Base-by-base conservation (phyloP, 35 echinoderm and acorn worm genomes). In the Lytechinus pictus region DNA sequence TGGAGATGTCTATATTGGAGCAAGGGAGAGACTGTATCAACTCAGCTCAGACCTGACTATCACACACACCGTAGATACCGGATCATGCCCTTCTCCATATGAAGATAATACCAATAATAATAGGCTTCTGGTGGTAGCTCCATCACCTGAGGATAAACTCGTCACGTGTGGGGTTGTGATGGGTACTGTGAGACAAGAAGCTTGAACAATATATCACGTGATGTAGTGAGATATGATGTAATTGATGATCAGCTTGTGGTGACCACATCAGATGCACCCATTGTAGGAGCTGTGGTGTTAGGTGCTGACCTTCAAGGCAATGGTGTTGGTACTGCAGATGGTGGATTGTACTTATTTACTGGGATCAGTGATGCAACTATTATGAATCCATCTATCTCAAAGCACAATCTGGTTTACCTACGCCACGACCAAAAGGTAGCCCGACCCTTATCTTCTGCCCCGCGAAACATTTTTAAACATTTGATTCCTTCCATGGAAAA, bases 1-100 rank as follows among this genome's bases (percentile, higher is more conserved):
- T 8, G 89, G 95, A 16, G 53, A 94, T 89, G 96, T 96, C 14
- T 96, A 96, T 87, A 55, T 96, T 5, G 96, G 96, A 55, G 96
- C 96, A 27, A 19, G 54, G 52, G 86, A 96, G 52, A 53, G 53
- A 27, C 52, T 96, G 54, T 96, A 94, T 44, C 92, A 92, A 54
- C 96, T 96, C 16, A 27, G 58, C 51, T 54, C 61, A 28, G 94
- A 96, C 54, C 87, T 96, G 3, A 54, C 33, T 44, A 0, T 52
- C 29, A 90, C 8, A 21, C 29, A 90, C 10, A 52, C 88, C 8
- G 57, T 53, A 6, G 10, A 58, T 54, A 71, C 27, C 5, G 92
- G 86, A 9, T 13, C 9, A 55, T 86, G 92, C 27, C 21, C 24
- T 87, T 12, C 55, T 5, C 61, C 58, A 28, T 4, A 55, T 29